phyloP scores from a whole-genome alignment of 2,113 vertebrate genomes.

The Protomyctophum bolini region DNA sequence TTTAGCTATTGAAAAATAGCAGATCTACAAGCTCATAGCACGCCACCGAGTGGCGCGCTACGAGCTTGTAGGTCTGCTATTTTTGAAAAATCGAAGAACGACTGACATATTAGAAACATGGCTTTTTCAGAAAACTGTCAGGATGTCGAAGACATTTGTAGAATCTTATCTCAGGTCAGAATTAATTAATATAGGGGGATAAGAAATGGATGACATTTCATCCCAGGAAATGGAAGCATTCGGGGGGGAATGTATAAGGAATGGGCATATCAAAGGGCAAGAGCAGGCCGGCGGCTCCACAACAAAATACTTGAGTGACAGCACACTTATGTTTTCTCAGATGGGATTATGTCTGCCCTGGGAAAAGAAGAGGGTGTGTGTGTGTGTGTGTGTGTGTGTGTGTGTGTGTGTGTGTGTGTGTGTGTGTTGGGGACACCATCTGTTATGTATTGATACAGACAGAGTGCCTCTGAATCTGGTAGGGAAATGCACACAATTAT shows the following conservation, averaged over 20 bases:
- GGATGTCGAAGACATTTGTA: too few species aligned
- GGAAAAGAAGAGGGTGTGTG: conserved; percentile 42
- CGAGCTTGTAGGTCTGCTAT: too few species aligned
- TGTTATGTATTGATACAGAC: conserved; percentile 73
- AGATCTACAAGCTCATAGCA: too few species aligned
- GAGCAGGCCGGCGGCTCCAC: conserved; percentile 55
- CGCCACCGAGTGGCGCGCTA: too few species aligned
- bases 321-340: conserved; percentile 36
- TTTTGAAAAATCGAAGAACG: too few species aligned
- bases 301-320: conserved; percentile 67
- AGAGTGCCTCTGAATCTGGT: conserved; percentile 31
- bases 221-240: conserved; percentile 47
- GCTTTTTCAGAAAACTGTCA: too few species aligned
- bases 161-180: too few species aligned
- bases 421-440: conserved; percentile 56
- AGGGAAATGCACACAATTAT: conserved; percentile 15
- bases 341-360: conserved; percentile 39
- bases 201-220: conserved; percentile 31
- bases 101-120: too few species aligned
- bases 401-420: conserved; percentile 49
- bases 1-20: too few species aligned
- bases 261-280: conserved; percentile 63
- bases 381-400: conserved; percentile 55
- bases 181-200: conserved; percentile 33
- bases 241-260: conserved; percentile 42